These are phyloP conservation scores for Erithacus rubecula DNA, from an alignment of 2,797 vertebrate species.

Conservation along the genomic window DNA sequence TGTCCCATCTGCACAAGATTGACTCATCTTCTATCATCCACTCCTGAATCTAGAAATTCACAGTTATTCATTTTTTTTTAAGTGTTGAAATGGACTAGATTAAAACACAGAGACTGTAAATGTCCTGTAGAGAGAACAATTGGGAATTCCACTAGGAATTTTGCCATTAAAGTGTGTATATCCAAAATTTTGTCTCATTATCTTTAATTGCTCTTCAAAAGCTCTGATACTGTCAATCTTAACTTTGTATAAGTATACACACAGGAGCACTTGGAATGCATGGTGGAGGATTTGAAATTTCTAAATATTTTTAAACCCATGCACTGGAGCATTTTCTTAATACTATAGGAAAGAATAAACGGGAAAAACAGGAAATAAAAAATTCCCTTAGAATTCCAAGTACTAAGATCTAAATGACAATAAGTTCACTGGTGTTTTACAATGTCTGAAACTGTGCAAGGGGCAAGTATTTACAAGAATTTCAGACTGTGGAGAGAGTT, in stretches of 20 bases:
- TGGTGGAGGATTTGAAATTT: background rate
- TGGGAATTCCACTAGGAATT: background rate
- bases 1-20: background rate
- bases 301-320: background rate
- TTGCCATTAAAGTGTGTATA: background rate
- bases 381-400: background rate
- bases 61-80: background rate
- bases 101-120: background rate
- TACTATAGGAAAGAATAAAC: background rate
- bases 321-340: background rate
- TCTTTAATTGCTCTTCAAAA: slow-evolving; percentile 26
- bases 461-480: background rate
- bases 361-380: background rate
- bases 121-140: background rate
- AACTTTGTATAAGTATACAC: background rate
- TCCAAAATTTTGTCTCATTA: background rate
- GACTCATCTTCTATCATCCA: background rate
- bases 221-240: background rate
- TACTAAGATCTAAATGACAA: background rate
- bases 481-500: background rate
- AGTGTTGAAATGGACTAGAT: background rate
- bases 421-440: background rate
- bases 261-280: background rate
- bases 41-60: background rate
- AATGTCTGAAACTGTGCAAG: background rate